These are phyloP conservation scores for Ophion obscuratus DNA, from an alignment of 2,888 invertebrate species.

Conservation along the genomic window DNA sequence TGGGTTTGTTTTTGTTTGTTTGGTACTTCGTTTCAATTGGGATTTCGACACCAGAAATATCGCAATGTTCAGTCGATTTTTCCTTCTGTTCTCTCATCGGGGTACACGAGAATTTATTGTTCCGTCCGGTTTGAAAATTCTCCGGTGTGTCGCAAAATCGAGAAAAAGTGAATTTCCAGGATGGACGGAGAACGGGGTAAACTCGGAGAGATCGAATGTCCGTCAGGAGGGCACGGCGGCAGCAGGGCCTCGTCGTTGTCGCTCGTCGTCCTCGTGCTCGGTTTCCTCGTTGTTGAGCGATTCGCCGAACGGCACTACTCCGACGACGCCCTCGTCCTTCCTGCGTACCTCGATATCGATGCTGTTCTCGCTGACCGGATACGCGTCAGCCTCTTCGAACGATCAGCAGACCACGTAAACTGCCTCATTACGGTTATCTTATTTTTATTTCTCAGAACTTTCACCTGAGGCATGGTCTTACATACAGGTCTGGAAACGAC, in stretches of 20 bases:
- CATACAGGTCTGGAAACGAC: too few species aligned
- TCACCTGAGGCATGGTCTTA: too few species aligned
- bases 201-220: constrained; percentile 61
- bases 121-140: background rate
- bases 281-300: constrained; percentile 65
- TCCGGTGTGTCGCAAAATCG: background rate
- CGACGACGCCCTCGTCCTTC: constrained; percentile 72
- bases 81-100: background rate
- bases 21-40: background rate
- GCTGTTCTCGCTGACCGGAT: constrained; percentile 81
- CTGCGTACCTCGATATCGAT: constrained; percentile 82
- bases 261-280: constrained; percentile 61
- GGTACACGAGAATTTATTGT: background rate
- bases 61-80: background rate
- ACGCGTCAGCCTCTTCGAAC: constrained; percentile 70
- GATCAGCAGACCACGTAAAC: constrained; percentile 79
- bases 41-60: too few species aligned
- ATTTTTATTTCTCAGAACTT: constrained; percentile 9
- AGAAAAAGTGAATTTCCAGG: constrained; percentile 35
- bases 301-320: constrained; percentile 73
- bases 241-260: constrained; percentile 61
- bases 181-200: constrained; percentile 51
- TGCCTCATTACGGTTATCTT: constrained; percentile 58
- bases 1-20: constrained; percentile 68
- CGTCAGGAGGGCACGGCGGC: constrained; percentile 68